Conservation (phyloP, 1,140 invertebrate species). For the Pteromalus puparum region DNA sequence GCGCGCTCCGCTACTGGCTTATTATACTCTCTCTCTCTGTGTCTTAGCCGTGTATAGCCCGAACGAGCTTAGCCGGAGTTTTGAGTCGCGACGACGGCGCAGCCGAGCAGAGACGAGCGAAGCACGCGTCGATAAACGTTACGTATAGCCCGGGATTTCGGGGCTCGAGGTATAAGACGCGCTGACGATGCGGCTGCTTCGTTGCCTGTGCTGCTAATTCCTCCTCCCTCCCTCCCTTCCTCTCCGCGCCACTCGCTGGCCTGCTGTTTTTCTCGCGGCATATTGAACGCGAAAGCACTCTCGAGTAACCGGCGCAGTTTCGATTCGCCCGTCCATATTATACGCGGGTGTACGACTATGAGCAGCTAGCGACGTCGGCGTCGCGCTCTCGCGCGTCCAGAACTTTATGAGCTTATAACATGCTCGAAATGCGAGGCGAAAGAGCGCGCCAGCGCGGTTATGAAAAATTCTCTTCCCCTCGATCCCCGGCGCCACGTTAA, state of each 20-base stretch:
- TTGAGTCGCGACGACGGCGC: neutral
- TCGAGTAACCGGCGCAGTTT: neutral
- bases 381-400: neutral
- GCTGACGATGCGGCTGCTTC: neutral
- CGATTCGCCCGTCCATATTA: slow-evolving; percentile 6
- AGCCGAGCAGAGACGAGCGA: neutral
- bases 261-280: no score
- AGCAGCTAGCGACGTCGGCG: neutral
- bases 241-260: no score
- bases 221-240: no score
- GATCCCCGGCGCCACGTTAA: neutral
- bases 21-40: neutral
- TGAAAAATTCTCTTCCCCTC: slow-evolving; percentile 16
- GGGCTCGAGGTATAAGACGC: neutral
- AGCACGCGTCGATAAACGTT: slow-evolving; percentile 13
- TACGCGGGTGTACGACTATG: no score
- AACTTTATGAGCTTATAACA: slow-evolving; percentile 43
- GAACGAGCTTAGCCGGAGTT: slow-evolving; percentile 20
- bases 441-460: neutral
- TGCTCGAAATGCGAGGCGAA: neutral
- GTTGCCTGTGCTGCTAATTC: neutral
- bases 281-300: neutral
- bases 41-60: neutral
- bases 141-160: neutral
- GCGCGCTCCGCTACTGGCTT: neutral